Evolutionary conservation across 2,113 vertebrate species (phyloP).

Genomic region (Geococcyx californianus): DNA sequence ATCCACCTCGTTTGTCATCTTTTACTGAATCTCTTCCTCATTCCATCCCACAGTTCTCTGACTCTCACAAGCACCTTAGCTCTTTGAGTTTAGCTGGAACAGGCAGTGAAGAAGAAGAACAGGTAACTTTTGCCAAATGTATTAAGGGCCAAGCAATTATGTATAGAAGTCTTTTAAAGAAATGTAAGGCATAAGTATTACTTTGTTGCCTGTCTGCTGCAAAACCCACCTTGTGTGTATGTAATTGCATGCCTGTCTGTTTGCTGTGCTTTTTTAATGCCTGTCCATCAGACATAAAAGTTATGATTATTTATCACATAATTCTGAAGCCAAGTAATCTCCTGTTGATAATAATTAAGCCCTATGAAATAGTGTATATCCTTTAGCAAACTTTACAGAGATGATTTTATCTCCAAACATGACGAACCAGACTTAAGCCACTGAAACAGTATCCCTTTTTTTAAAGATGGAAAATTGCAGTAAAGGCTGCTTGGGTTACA

Average conservation of each 20-base stretch:
- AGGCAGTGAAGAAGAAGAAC: slow-evolving; percentile 79
- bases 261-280: slow-evolving; percentile 5
- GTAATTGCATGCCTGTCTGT: neutral
- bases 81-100: slow-evolving; percentile 77
- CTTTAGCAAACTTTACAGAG: neutral
- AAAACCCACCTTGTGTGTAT: neutral
- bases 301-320: neutral
- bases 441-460: neutral
- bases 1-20: slow-evolving; percentile 23
- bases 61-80: slow-evolving; percentile 69
- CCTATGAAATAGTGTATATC: neutral
- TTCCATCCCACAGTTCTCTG: slow-evolving; percentile 67
- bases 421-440: neutral
- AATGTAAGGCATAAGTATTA: neutral
- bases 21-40: slow-evolving; percentile 59
- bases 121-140: slow-evolving; percentile 64
- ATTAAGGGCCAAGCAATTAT: neutral
- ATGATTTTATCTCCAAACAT: neutral
- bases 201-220: neutral
- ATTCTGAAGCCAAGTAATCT: neutral
- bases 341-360: neutral
- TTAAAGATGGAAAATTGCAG: neutral
- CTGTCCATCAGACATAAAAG: neutral
- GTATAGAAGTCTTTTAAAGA: neutral
- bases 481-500: neutral